Base-by-base conservation (phyloP, 1,140 invertebrate genomes). In the Heterodera carotae region DNA sequence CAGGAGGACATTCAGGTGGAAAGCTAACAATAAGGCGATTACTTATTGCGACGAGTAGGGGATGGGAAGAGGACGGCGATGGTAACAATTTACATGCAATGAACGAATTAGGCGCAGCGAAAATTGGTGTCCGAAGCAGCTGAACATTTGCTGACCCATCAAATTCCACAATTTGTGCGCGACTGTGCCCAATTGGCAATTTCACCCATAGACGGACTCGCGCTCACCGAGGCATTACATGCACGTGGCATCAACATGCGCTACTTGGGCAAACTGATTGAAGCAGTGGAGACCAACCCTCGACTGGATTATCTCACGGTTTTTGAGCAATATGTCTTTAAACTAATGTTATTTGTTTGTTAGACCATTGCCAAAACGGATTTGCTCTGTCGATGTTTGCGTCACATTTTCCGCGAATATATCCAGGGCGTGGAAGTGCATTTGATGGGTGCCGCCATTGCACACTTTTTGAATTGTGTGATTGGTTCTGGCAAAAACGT, bases 61-160 rank as follows among this genome's bases (percentile, higher is more conserved):
- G n/a, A n/a, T n/a, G n/a, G n/a, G n/a, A n/a, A n/a, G n/a, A n/a
- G n/a, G n/a, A n/a, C n/a, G n/a, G n/a, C n/a, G n/a, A n/a, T n/a
- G n/a, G n/a, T n/a, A n/a, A n/a, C n/a, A n/a, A n/a, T n/a, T n/a
- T n/a, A n/a, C n/a, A n/a, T n/a, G n/a, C n/a, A n/a, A n/a, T n/a
- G n/a, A n/a, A n/a, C n/a, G 18, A 31, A 39, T 78, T 18, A 75
- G 71, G 29, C 93, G 85, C 94, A 98, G 88, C 91, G 92, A 76
- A 92, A 95, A 80, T 89, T 97, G 25, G 93, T 97, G 0, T 93
- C 93, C 87, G 95, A 98, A 89, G 95, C 95, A 4, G 94, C 96
- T 1, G 94, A 96, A 81, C 98, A 97, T 89, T 89, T 99, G 73
- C 90, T 98, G 22, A 92, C 93, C 5, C 92, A 93, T 78, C 96